These are phyloP conservation scores for Haliclona indistincta DNA, from an alignment of 37 sponge, comb jelly and placozoan genomes.

Conservation along the genomic window DNA sequence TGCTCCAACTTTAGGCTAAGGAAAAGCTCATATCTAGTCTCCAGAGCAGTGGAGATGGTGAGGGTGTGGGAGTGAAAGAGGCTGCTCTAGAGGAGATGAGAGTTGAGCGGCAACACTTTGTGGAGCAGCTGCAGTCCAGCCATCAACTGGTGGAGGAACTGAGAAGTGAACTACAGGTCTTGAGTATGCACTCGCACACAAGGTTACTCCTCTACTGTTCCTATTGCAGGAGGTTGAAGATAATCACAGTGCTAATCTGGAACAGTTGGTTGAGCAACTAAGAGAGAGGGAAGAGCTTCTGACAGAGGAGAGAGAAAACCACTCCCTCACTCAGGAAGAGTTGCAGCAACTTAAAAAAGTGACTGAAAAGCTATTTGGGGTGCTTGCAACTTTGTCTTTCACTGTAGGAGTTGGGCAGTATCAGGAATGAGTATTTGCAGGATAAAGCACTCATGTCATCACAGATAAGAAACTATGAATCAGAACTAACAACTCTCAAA, in stretches of 20 bases:
- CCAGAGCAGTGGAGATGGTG: conserved; percentile 18
- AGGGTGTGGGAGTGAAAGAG: neutral
- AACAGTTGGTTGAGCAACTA: conserved; percentile 38
- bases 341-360: conserved; percentile 10
- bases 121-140: conserved; percentile 27
- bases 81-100: conserved; percentile 41
- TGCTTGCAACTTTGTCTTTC: neutral
- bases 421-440: conserved; percentile 10
- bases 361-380: neutral
- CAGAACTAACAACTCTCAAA: conserved; percentile 16
- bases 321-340: conserved; percentile 3
- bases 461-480: conserved; percentile 30
- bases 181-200: neutral
- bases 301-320: conserved; percentile 25
- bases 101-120: conserved; percentile 48
- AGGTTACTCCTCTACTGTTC: neutral
- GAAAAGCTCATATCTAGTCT: conserved; percentile 53
- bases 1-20: conserved; percentile 61
- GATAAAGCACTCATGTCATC: conserved; percentile 9
- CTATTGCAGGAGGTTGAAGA: conserved; percentile 53
- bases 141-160: conserved; percentile 26
- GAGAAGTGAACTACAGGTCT: conserved; percentile 37
- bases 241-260: conserved; percentile 23
- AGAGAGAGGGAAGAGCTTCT: conserved; percentile 34
- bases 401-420: conserved; percentile 24